Percentiles rank a stretch among this genome's conserved stretches.
Evolutionary conservation across 30 jellyfish, hydroid and myxozoan species (phyloP).

Genomic region (Turritopsis rubra): DNA sequence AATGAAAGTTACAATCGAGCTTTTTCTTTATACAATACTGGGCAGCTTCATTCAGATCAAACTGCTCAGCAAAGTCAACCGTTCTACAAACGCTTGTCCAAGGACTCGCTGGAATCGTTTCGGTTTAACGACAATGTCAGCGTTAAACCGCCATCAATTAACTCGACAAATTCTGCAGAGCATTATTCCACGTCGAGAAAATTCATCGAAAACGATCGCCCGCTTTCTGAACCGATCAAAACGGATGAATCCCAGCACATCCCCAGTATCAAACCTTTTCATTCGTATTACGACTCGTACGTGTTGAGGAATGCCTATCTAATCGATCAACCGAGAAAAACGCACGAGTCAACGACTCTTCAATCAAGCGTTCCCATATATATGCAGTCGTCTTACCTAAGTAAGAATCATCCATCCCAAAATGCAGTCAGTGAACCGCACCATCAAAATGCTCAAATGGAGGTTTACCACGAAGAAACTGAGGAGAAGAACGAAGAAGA

Average conservation of each 20-base stretch:
- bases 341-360: not conserved
- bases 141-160: not conserved
- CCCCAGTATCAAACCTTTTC: not conserved
- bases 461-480: not conserved
- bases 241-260: not conserved
- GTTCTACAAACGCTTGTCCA: not conserved
- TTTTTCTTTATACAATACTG: not conserved
- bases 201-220: not conserved
- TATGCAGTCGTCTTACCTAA: not conserved
- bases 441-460: not conserved
- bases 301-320: not conserved
- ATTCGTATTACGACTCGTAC: not conserved
- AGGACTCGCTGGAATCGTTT: not conserved
- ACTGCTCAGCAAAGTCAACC: not conserved
- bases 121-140: not conserved
- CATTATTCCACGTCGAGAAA: not conserved
- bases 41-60: not conserved
- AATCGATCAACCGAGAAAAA: not conserved
- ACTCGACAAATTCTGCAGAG: not conserved
- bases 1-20: not conserved
- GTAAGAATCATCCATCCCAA: not conserved
- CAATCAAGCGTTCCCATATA: not conserved
- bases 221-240: constrained; percentile 2
- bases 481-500: not conserved
- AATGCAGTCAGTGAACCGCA: not conserved